Conservation (phyloP, 37 sponge, comb jelly and placozoan genomes). For the Tethya wilhelma region DNA sequence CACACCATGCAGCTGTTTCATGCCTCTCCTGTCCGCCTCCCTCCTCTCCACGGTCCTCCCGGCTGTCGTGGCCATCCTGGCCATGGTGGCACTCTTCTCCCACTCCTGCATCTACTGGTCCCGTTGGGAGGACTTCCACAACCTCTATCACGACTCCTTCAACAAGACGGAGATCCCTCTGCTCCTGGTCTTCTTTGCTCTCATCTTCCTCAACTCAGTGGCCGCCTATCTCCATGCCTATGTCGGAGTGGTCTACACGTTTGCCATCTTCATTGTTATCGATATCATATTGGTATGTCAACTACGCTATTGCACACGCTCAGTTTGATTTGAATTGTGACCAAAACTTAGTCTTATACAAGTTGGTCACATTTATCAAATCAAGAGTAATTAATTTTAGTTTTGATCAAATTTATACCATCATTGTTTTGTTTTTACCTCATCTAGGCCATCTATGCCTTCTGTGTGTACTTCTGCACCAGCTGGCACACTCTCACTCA, state of each 20-base stretch:
- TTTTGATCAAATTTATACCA: not conserved
- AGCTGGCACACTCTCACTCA: slow-evolving; percentile 68
- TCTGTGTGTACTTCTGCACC: slow-evolving; percentile 64
- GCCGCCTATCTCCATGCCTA: slow-evolving; percentile 68
- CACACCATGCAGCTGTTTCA: slow-evolving; percentile 67
- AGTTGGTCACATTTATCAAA: not conserved
- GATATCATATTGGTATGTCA: slow-evolving; percentile 58
- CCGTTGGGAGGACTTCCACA: slow-evolving; percentile 73
- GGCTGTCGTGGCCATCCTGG: slow-evolving; percentile 54
- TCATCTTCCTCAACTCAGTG: slow-evolving; percentile 47
- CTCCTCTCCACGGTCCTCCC: slow-evolving; percentile 63
- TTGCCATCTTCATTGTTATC: slow-evolving; percentile 52
- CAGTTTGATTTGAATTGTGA: not conserved
- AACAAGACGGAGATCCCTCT: slow-evolving; percentile 75
- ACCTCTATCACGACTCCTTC: slow-evolving; percentile 75
- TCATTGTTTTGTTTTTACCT: not conserved
- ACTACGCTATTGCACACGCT: not conserved
- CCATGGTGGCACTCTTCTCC: slow-evolving; percentile 40
- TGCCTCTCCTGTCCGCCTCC: slow-evolving; percentile 54
- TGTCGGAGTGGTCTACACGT: slow-evolving; percentile 56
- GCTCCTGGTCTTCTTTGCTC: slow-evolving; percentile 53
- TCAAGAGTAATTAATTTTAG: not conserved
- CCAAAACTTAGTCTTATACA: not conserved
- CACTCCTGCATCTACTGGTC: slow-evolving; percentile 79
- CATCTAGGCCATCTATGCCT: slow-evolving; percentile 63